These are phyloP conservation scores for Furcula furcula DNA, from an alignment of 2,888 invertebrate genomes.

Conservation along the genomic window DNA sequence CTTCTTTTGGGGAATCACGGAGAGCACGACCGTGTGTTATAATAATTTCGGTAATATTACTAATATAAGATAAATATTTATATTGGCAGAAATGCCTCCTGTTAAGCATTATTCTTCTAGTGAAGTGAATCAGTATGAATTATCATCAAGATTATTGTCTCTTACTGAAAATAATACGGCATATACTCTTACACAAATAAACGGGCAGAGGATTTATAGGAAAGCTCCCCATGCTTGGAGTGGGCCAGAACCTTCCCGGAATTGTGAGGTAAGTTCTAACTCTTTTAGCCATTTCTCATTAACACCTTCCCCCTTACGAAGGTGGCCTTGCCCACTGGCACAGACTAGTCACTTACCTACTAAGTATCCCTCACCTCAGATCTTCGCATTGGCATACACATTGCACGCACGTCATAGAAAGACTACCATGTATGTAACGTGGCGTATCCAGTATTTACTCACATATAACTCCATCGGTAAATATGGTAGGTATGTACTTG, in stretches of 20 bases:
- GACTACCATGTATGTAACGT: too few relatives aligned
- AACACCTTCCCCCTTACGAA: too few relatives aligned
- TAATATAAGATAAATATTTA: conserved; percentile 68
- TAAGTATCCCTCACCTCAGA: too few relatives aligned
- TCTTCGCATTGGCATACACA: too few relatives aligned
- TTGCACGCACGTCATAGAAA: too few relatives aligned
- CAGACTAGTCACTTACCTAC: too few relatives aligned
- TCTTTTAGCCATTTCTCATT: too few relatives aligned
- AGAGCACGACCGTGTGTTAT: conserved; percentile 39
- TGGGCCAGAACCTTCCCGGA: conserved; percentile 80
- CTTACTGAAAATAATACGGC: conserved; percentile 76
- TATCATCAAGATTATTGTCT: conserved; percentile 75
- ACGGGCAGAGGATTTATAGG: conserved; percentile 86
- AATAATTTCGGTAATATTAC: conserved; percentile 61
- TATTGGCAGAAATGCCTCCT: conserved; percentile 69
- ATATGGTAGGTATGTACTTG: too few relatives aligned
- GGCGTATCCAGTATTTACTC: too few relatives aligned
- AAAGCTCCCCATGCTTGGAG: conserved; percentile 80
- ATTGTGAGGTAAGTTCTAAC: conserved; percentile 83
- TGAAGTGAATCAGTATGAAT: conserved; percentile 80
- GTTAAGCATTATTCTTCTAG: conserved; percentile 74
- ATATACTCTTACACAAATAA: conserved; percentile 82
- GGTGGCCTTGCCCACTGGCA: too few relatives aligned
- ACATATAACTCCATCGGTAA: too few relatives aligned
- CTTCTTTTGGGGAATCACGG: conserved; percentile 56